phyloP scores from a whole-genome alignment of 2,888 invertebrate species.

The Calameuta idolon region DNA sequence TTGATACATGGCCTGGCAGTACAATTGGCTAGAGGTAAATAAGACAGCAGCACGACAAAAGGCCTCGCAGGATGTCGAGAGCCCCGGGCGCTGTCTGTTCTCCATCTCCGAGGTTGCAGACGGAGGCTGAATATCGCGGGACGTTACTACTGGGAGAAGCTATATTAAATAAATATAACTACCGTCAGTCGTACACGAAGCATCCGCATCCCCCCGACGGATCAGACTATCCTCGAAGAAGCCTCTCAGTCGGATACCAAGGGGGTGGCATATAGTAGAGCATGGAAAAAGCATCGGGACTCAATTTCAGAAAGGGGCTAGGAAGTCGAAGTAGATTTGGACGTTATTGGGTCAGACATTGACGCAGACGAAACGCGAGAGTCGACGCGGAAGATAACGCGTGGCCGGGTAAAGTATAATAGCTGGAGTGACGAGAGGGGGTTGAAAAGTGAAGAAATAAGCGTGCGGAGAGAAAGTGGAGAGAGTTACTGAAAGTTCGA shows the following conservation, averaged over 20 bases:
- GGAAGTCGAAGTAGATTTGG: not conserved
- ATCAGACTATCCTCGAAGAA: not conserved
- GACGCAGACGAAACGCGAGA: not conserved
- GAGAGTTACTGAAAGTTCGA: conserved; percentile 27
- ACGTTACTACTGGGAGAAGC: conserved; percentile 14
- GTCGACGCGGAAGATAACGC: not conserved
- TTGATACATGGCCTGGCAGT: conserved; percentile 32
- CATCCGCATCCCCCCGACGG: not conserved
- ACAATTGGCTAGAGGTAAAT: conserved; percentile 56
- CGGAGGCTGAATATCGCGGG: not conserved
- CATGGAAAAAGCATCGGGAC: not conserved
- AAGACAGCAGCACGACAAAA: conserved; percentile 52
- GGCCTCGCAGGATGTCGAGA: conserved; percentile 25
- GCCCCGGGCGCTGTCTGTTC: conserved; percentile 48
- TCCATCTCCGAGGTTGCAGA: conserved; percentile 5
- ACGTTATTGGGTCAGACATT: not conserved
- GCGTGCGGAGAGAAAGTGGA: not conserved
- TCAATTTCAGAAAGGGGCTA: not conserved
- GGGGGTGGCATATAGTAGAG: not conserved
- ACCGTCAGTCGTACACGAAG: not conserved
- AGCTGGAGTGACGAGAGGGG: not conserved
- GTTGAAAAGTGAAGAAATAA: not conserved
- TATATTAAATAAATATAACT: conserved; percentile 49
- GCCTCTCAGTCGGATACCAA: not conserved
- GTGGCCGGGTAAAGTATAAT: not conserved